phyloP scores from a whole-genome alignment of 2,888 invertebrate species.

The Criorhina ranunculi region DNA sequence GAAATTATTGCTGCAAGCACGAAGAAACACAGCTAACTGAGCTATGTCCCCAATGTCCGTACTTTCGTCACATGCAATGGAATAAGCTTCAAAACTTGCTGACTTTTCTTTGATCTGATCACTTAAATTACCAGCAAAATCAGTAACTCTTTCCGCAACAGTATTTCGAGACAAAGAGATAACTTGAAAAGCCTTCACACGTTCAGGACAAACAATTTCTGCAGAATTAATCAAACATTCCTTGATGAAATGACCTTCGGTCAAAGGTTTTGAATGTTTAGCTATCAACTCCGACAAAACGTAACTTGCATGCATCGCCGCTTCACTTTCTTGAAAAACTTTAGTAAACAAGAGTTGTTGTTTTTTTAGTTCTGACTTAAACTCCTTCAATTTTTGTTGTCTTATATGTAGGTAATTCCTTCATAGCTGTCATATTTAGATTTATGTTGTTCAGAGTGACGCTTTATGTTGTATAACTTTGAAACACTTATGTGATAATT shows the following conservation, averaged over 20 bases:
- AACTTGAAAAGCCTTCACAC: constrained; percentile 71
- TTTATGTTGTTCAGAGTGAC: no score
- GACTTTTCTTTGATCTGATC: constrained; percentile 72
- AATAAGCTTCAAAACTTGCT: constrained; percentile 69
- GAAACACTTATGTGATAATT: no score
- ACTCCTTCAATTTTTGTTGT: constrained; percentile 76
- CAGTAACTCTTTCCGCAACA: constrained; percentile 57
- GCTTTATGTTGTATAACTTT: no score
- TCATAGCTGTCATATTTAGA: no score
- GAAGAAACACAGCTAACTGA: constrained; percentile 65
- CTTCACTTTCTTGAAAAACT: no score
- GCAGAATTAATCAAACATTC: constrained; percentile 73
- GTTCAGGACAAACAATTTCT: constrained; percentile 77
- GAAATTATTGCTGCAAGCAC: constrained; percentile 65
- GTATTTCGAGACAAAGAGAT: constrained; percentile 75
- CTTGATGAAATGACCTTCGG: constrained; percentile 76
- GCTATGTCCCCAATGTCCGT: constrained; percentile 60
- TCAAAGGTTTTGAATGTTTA: constrained; percentile 75
- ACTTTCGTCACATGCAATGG: constrained; percentile 72
- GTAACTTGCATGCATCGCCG: constrained; percentile 74
- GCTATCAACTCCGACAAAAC: constrained; percentile 74
- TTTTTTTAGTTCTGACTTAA: constrained; percentile 74
- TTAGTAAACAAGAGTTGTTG: constrained; percentile 71
- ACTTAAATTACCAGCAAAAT: constrained; percentile 52
- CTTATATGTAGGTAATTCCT: no score